Evolutionary conservation across 2,113 vertebrate species (phyloP).

Genomic region (Ascaphus truei): DNA sequence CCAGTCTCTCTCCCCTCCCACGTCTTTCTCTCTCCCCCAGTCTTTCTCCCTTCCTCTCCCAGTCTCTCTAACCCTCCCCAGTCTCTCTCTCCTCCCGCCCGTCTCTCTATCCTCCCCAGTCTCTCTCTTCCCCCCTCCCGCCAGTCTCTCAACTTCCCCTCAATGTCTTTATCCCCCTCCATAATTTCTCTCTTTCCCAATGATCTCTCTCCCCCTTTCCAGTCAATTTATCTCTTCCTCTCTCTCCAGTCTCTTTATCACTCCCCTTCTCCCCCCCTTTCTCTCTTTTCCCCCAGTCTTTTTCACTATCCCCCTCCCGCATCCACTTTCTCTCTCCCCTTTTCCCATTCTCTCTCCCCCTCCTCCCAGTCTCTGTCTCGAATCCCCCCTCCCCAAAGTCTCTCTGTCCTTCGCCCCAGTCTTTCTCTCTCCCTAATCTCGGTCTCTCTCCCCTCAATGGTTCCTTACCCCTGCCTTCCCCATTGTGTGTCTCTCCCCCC

Average conservation of each 20-base stretch:
- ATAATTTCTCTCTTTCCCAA: no score
- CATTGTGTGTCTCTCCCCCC: neutral
- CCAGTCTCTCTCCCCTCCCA: no score
- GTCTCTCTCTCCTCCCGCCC: no score
- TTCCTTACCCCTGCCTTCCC: neutral
- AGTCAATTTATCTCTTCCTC: no score
- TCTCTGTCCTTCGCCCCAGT: neutral
- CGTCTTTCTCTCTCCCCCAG: no score
- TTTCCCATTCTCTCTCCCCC: constrained; percentile 40
- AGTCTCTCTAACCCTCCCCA: no score
- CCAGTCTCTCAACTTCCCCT: no score
- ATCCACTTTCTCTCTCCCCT: constrained; percentile 16
- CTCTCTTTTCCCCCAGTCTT: neutral
- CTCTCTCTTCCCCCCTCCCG: no score
- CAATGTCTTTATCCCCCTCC: no score
- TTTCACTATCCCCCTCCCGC: neutral
- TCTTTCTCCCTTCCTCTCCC: no score
- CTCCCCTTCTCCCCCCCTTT: neutral
- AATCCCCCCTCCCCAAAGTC: constrained; percentile 40
- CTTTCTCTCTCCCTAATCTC: neutral
- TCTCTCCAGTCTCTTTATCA: neutral
- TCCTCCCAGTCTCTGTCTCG: constrained; percentile 41
- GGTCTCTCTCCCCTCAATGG: neutral
- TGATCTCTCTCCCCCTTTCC: no score
- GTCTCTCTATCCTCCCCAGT: no score